phyloP scores from a whole-genome alignment of 2,797 vertebrate species.

The Rhabdomys pumilio region DNA sequence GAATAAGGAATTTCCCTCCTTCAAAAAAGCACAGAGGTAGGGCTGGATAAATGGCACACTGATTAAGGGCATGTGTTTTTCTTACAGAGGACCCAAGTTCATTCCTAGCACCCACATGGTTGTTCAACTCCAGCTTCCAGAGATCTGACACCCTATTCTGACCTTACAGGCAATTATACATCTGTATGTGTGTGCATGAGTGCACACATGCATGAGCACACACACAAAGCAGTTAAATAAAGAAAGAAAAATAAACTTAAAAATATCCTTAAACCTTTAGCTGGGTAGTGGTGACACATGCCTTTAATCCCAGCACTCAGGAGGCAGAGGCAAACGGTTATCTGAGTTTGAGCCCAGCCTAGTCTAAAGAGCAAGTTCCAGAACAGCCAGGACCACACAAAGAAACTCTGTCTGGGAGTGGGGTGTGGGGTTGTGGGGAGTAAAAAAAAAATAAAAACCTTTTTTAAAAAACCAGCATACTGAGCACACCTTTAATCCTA shows the following conservation, averaged over 20 bases:
- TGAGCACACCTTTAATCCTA: neutral
- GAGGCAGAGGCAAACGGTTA: neutral
- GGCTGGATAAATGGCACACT: neutral
- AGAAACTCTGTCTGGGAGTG: neutral
- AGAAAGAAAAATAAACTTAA: neutral
- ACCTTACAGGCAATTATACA: neutral
- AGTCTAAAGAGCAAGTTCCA: neutral
- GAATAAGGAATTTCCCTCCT: neutral
- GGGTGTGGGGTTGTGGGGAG: no score
- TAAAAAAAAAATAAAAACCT: neutral
- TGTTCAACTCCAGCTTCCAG: neutral
- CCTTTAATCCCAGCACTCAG: neutral
- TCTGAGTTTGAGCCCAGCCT: neutral
- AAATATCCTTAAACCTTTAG: neutral
- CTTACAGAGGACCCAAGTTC: neutral
- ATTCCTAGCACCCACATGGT: neutral
- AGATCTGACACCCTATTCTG: neutral
- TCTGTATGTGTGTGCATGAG: neutral
- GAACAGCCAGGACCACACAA: neutral
- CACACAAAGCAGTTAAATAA: neutral
- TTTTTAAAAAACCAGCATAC: neutral
- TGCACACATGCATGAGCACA: neutral
- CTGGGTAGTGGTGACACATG: neutral
- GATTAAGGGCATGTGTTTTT: neutral
- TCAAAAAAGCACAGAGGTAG: neutral